Percentiles rank a stretch among this genome's conserved stretches.
Evolutionary conservation across 2,113 vertebrate genomes (phyloP).

Genomic region (Saimiri boliviensis): DNA sequence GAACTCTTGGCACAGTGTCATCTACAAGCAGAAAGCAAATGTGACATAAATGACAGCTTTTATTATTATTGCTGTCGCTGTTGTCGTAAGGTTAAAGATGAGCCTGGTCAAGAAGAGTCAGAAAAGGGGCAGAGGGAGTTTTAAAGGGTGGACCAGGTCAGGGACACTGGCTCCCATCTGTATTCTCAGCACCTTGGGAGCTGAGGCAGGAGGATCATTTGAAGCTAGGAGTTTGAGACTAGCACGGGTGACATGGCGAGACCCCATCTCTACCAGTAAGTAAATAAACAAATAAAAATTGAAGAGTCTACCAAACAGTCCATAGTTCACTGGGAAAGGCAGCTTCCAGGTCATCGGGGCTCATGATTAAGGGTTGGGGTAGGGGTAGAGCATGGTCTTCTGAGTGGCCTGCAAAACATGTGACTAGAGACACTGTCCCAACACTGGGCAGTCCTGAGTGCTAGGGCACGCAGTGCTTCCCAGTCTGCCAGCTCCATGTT

Average conservation of each 20-base stretch:
- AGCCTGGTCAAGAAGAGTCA: background rate
- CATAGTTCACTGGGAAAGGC: background rate
- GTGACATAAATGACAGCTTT: background rate
- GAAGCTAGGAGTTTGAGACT: too few species aligned
- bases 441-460: background rate
- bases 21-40: background rate
- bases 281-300: too few species aligned
- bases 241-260: too few species aligned
- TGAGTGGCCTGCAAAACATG: background rate
- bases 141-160: background rate
- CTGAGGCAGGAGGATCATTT: too few species aligned
- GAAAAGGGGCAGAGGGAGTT: background rate
- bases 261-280: too few species aligned
- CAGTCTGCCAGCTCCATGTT: background rate
- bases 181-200: too few species aligned
- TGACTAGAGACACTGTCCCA: background rate
- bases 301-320: too few species aligned
- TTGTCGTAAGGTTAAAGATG: background rate
- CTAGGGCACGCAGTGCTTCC: background rate
- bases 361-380: background rate
- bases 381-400: background rate
- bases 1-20: background rate
- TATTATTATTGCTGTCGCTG: background rate
- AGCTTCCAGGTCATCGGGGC: background rate
- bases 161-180: too few species aligned